Base-by-base conservation (phyloP, 2,888 invertebrate genomes). In the Stratiomys singularior region DNA sequence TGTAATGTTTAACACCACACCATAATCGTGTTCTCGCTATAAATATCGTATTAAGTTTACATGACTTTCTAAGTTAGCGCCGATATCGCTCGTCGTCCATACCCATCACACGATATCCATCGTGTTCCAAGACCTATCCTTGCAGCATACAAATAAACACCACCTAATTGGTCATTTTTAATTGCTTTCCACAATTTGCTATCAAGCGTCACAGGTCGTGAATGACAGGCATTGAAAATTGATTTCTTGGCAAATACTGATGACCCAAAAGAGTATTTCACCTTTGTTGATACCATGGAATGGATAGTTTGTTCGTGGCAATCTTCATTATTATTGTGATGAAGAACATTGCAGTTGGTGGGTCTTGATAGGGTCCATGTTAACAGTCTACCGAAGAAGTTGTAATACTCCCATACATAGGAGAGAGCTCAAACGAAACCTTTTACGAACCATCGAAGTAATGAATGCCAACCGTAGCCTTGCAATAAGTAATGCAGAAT, bases 191-290 rank as follows among this genome's bases (percentile, higher is more conserved):
- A 30, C 47, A 47, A 71, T 71, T 25, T 52, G 27, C 52, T 71
- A 71, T 47, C 47, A 72, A 25, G 52, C 28, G 27, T 52, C 28
- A 15, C 52, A 28, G 11, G 27, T 27, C 28, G 52, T 72, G 71
- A 72, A 72, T 52, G 71, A 72, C 71, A 56, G 52, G 52, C 71
- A 56, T 72, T 56, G 71, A 52, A 72, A 72, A 72, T 72, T 72
- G 71, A 72, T 72, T 72, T 46, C 71, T 52, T 56, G 18, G 71
- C 71, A 72, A 72, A 72, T 72, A 72, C 46, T 72, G 52, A 72
- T 72, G 71, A 72, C 71, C 71, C 28, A 52, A 13, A 28, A 37
- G 37, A 30, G 66, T 27, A 27, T n/a, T 25, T 23, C 25, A 72
- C 67, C 67, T 67, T 67, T 67, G 67, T 67, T 37, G 52, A 25